Base-by-base conservation (phyloP, 2,888 invertebrate genomes). In the Monochamus alternatus region DNA sequence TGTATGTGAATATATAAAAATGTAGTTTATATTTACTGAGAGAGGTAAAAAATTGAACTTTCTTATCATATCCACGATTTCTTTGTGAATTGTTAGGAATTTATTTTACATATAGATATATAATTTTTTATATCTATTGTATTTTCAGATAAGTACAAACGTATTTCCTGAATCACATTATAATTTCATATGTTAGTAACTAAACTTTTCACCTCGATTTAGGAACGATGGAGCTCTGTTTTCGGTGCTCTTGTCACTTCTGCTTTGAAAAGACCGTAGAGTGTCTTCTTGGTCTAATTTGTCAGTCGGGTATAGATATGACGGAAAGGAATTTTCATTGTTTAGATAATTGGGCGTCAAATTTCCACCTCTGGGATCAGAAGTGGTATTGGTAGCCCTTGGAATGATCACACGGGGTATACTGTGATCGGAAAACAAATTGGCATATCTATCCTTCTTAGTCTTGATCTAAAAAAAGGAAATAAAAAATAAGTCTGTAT, bases 201-300 rank as follows among this genome's bases (percentile, higher is more conserved):
- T 51, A 31, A 71, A 71, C 10, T 59, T 71, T 3, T 71, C 71
- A 5, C 71, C 71, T 38, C 71, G 32, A 12, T 52, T 71, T 10
- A 63, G 9, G 38, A 71, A 71, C 7, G 71, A 71, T 9, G 71
- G 63, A 4, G 22, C 52, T 0, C 31, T 31, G 0, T 22, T 7
- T 60, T 51, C 62, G 7, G 7, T 43, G 14, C 14, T 7, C 14
- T 8, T 55, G 7, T 22, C 55, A 55, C 22, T n/a, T 55, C 55
- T 12, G 7, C 55, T n/a, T 3, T 55, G 55, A 4, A 51, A 65
- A 3, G 51, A 14, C 2, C n/a, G 43, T 9, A 65, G 51, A 30
- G 14, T 22, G 9, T 38, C 22, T 3, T 22, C 47, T 51, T 5
- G 32, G 65, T 60, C 38, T 3, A 60, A 60, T 9, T 60, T 38